A percentile compares a stretch with the other conserved stretches of the same genome.
Conservation (phyloP, 2,113 vertebrate species). For the Corythornis madagascariensis region DNA sequence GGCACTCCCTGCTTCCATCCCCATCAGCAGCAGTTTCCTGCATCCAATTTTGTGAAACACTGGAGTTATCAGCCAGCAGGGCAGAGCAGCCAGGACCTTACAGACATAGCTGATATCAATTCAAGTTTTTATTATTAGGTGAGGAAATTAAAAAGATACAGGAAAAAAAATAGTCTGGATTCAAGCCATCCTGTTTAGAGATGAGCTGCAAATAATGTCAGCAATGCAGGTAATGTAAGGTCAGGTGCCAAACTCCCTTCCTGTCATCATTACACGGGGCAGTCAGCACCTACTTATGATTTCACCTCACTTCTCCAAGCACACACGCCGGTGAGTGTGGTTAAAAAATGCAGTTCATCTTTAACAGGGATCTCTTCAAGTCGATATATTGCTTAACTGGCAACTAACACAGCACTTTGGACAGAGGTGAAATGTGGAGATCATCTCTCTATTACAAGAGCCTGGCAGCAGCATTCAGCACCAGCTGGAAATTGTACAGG, state of each 20-base stretch:
- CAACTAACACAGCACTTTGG: constrained; percentile 27
- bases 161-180: not conserved
- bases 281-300: not conserved
- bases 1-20: not conserved
- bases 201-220: not conserved
- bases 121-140: not conserved
- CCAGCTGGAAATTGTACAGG: constrained; percentile 53
- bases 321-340: rapidly evolving
- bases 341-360: not conserved
- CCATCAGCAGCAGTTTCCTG: rapidly evolving
- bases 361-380: not conserved
- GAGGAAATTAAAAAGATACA: not conserved
- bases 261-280: not conserved
- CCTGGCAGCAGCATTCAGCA: constrained; percentile 40
- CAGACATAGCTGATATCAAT: not conserved
- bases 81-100: not conserved
- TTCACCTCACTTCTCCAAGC: not conserved
- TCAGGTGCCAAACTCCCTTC: not conserved
- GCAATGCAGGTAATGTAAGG: not conserved
- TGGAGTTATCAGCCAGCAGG: not conserved
- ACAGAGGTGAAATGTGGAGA: constrained; percentile 45
- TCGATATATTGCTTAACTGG: constrained; percentile 47
- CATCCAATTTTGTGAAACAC: not conserved
- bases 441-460: constrained; percentile 53
- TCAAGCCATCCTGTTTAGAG: not conserved